Conservation (phyloP, 2,888 invertebrate species). For the Drosophila merina region DNA sequence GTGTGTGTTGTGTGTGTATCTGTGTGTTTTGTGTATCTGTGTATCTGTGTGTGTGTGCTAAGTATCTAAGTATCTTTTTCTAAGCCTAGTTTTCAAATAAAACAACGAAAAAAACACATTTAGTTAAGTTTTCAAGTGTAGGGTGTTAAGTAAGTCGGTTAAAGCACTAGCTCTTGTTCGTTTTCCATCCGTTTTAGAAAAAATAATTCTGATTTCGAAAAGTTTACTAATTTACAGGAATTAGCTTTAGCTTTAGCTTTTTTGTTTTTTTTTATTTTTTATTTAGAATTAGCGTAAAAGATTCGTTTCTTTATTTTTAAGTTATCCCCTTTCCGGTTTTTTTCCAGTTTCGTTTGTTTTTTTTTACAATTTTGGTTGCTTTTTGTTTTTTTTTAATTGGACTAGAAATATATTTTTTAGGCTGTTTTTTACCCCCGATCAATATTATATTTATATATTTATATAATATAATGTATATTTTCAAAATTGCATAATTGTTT, state of each 20-base stretch:
- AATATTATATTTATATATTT: conserved; percentile 22
- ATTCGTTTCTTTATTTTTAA: not conserved
- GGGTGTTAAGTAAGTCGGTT: conserved; percentile 36
- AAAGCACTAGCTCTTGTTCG: conserved; percentile 47
- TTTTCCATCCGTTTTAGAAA: conserved; percentile 19
- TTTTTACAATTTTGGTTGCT: conserved; percentile 58
- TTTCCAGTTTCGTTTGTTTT: conserved; percentile 12
- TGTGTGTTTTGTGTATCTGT: conserved; percentile 24
- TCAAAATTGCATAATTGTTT: conserved; percentile 43
- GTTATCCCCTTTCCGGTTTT: not conserved
- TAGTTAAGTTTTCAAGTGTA: conserved; percentile 45
- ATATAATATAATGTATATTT: conserved; percentile 30
- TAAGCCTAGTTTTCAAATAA: conserved; percentile 55
- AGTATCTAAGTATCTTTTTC: conserved; percentile 48
- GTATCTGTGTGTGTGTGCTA: conserved; percentile 39
- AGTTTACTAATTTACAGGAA: conserved; percentile 37
- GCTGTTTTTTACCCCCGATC: conserved; percentile 27
- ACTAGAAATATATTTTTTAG: conserved; percentile 71
- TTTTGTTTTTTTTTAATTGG: conserved; percentile 56
- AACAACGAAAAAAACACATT: conserved; percentile 65
- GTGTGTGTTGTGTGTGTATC: conserved; percentile 5
- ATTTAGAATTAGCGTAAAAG: conserved; percentile 8
- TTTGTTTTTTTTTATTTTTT: not conserved
- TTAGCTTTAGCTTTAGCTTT: conserved; percentile 1
- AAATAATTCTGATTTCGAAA: conserved; percentile 29